Base-by-base conservation (phyloP, 2,113 vertebrate genomes). In the Cololabis saira region DNA sequence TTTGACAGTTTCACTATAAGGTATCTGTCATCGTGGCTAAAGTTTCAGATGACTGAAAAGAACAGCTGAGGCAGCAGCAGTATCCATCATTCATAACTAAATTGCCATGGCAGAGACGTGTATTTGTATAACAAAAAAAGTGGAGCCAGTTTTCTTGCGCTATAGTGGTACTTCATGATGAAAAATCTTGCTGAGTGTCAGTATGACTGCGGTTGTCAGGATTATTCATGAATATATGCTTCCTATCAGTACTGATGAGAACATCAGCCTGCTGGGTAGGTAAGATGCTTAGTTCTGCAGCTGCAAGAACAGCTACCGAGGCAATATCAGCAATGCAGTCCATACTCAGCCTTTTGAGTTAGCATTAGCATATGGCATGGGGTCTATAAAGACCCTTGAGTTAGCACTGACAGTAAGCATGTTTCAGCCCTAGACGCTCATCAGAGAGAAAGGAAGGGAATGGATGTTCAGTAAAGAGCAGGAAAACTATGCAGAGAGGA, bases 291-390 rank as follows among this genome's bases (percentile, higher is more conserved):
- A 69, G 69, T 72, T 74, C 41, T 49, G 69, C 61, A 76, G 56
- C 61, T 63, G 77, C 59, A 47, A 18, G 51, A 55, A 19, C 52
- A 45, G 58, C 22, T 2, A 49, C 40, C n/a, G 50, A 71, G 61
- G 67, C 64, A 1, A 14, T 56, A 76, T 76, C 72, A 67, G 54
- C 64, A 58, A 30, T 47, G 33, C 42, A 43, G 37, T n/a, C 21
- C 13, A 17, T 60, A 47, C 40, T 65, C 27, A 3, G 41, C 58
- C 65, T 54, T 74, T 83, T 79, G 57, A 73, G 62, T 51, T 84
- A 84, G 75, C 76, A 71, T 78, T 83, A 84, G 61, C 81, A 83
- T 83, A 79, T 71, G 59, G 81, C 74, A 72, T 59, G 41, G 49
- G 76, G 67, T 63, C 63, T 76, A 58, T 82, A 76, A 69, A 69